These are phyloP conservation scores for Steinernema carpocapsae DNA, from an alignment of 2,888 invertebrate species.

Conservation along the genomic window DNA sequence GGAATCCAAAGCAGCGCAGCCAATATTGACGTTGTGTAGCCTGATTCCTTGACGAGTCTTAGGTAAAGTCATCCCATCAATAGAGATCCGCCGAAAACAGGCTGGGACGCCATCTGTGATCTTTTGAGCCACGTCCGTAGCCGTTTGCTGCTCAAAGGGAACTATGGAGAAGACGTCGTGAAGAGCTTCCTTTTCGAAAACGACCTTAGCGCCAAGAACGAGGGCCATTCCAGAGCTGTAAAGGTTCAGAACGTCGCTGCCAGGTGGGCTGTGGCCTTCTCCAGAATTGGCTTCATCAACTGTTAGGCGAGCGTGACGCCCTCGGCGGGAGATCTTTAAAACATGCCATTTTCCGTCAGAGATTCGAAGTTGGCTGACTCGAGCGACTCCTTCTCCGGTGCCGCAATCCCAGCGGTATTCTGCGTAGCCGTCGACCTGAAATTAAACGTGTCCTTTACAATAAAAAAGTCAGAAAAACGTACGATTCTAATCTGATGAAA, in stretches of 20 bases:
- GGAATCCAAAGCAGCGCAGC: conserved; percentile 68
- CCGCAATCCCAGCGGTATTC: conserved; percentile 91
- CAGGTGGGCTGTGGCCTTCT: conserved; percentile 76
- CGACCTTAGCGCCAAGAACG: conserved; percentile 51
- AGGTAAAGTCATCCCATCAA: conserved; percentile 80
- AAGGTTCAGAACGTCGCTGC: conserved; percentile 81
- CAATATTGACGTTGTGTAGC: conserved; percentile 69
- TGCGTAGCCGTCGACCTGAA: conserved; percentile 79
- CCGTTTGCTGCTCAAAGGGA: conserved; percentile 67
- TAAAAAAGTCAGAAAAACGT: conserved; percentile 60
- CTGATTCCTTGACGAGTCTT: conserved; percentile 60
- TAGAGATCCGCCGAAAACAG: conserved; percentile 84
- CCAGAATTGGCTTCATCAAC: conserved; percentile 68
- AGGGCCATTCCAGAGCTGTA: conserved; percentile 72
- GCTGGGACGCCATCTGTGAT: conserved; percentile 86
- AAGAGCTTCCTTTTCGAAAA: not conserved
- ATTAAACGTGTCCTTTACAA: conserved; percentile 31
- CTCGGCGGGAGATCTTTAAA: conserved; percentile 79
- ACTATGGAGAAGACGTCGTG: conserved; percentile 3
- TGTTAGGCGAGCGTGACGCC: conserved; percentile 69
- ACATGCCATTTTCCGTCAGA: conserved; percentile 86
- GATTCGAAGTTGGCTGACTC: conserved; percentile 39
- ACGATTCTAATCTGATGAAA: conserved; percentile 83
- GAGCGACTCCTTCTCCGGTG: conserved; percentile 81
- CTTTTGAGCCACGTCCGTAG: conserved; percentile 79